A percentile compares a stretch with the other conserved stretches of the same genome.
These are phyloP conservation scores for Peribatodes rhomboidaria DNA, from an alignment of 2,888 invertebrate species.

Conservation along the genomic window DNA sequence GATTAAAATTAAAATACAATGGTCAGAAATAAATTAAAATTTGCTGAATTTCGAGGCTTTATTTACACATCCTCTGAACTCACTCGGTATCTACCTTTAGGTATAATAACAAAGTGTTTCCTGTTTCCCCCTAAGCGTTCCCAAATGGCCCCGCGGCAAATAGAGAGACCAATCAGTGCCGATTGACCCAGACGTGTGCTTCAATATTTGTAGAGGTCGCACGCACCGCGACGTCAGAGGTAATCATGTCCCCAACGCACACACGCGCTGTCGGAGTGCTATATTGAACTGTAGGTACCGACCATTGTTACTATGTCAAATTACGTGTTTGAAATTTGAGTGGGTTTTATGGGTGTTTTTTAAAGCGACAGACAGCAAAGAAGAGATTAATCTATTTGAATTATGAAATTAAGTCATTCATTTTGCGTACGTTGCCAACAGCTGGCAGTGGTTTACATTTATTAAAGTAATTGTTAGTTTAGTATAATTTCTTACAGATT, in stretches of 20 bases:
- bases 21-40: background rate
- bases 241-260: conserved; percentile 14
- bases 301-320: background rate
- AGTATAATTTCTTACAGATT: too few species aligned
- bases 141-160: conserved; percentile 25
- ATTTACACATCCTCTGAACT: background rate
- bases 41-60: background rate
- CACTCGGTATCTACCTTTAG: background rate
- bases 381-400: too few species aligned
- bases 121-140: conserved; percentile 13
- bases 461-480: too few species aligned
- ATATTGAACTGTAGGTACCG: conserved; percentile 13
- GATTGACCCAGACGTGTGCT: conserved; percentile 31
- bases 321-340: background rate
- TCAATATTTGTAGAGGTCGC: conserved; percentile 29
- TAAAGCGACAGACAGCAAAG: too few species aligned
- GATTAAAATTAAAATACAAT: too few species aligned
- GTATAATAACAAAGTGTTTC: conserved; percentile 12
- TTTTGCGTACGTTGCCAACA: too few species aligned
- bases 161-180: conserved; percentile 30
- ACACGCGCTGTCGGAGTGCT: conserved; percentile 13
- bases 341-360: too few species aligned
- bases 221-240: conserved; percentile 20
- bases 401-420: too few species aligned
- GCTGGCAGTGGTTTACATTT: too few species aligned